phyloP scores from a whole-genome alignment of 2,797 vertebrate species.

The Sciurus carolinensis region DNA sequence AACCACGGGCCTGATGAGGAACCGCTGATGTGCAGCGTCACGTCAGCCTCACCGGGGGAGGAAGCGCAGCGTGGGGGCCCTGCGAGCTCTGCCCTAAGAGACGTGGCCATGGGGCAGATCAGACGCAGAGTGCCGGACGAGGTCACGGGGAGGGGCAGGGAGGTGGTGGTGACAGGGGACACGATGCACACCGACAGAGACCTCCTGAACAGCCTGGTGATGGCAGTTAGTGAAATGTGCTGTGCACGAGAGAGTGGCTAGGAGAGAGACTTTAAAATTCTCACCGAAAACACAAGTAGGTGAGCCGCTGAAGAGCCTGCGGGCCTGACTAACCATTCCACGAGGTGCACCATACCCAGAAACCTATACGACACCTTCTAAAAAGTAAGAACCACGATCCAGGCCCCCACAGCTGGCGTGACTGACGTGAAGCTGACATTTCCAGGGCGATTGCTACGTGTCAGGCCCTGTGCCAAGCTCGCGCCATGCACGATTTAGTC shows the following conservation, averaged over 20 bases:
- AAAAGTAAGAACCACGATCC: neutral
- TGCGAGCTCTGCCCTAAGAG: neutral
- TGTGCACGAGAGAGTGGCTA: neutral
- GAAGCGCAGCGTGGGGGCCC: neutral
- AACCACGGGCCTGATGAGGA: neutral
- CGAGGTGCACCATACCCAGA: neutral
- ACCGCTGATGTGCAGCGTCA: neutral
- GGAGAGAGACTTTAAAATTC: neutral
- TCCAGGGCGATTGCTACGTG: neutral
- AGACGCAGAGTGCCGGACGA: neutral
- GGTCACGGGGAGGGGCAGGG: too few relatives aligned
- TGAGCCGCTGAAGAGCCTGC: neutral
- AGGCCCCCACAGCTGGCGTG: too few relatives aligned
- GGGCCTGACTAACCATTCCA: neutral
- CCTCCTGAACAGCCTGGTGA: neutral
- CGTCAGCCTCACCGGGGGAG: neutral
- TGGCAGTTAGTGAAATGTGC: rapidly evolving
- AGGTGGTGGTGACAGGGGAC: neutral
- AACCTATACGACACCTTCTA: neutral
- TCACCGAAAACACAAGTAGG: neutral
- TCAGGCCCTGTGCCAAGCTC: neutral
- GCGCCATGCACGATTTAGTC: rapidly evolving
- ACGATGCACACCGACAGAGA: neutral
- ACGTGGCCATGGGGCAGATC: neutral
- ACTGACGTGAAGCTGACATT: neutral